These are phyloP conservation scores for Chelonus insularis DNA, from an alignment of 1,140 invertebrate genomes.

Conservation along the genomic window DNA sequence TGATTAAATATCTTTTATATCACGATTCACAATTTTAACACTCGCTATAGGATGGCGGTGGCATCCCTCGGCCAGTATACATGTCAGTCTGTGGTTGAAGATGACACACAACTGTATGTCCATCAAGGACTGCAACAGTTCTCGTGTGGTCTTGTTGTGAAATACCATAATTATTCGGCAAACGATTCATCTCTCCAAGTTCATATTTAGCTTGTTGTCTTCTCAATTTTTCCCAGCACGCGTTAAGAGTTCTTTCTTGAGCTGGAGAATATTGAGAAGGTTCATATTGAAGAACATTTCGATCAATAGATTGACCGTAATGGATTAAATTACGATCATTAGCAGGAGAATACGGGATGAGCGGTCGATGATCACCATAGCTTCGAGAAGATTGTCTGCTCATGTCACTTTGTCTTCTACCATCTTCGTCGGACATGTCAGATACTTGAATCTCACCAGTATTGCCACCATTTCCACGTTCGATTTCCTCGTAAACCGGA, in stretches of 20 bases:
- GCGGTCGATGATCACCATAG: constrained; percentile 77
- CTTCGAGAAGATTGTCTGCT: constrained; percentile 75
- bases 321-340: constrained; percentile 61
- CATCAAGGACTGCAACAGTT: constrained; percentile 78
- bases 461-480: constrained; percentile 61
- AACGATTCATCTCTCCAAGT: constrained; percentile 59
- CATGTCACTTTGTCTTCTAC: constrained; percentile 76
- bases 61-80: constrained; percentile 60
- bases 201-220: constrained; percentile 54
- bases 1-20: background rate
- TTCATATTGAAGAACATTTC: constrained; percentile 46
- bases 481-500: constrained; percentile 82
- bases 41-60: constrained; percentile 66
- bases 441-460: constrained; percentile 71
- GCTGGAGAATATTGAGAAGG: constrained; percentile 48
- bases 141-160: constrained; percentile 64
- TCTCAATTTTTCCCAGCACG: constrained; percentile 64
- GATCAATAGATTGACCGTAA: constrained; percentile 53
- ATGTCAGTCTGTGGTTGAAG: constrained; percentile 70
- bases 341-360: constrained; percentile 71
- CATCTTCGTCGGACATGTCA: constrained; percentile 79
- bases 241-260: constrained; percentile 53
- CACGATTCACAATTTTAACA: constrained; percentile 49
- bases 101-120: constrained; percentile 81
- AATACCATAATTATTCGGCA: constrained; percentile 56